These are phyloP conservation scores for Ischnura elegans DNA, from an alignment of 2,888 invertebrate genomes.

Conservation along the genomic window DNA sequence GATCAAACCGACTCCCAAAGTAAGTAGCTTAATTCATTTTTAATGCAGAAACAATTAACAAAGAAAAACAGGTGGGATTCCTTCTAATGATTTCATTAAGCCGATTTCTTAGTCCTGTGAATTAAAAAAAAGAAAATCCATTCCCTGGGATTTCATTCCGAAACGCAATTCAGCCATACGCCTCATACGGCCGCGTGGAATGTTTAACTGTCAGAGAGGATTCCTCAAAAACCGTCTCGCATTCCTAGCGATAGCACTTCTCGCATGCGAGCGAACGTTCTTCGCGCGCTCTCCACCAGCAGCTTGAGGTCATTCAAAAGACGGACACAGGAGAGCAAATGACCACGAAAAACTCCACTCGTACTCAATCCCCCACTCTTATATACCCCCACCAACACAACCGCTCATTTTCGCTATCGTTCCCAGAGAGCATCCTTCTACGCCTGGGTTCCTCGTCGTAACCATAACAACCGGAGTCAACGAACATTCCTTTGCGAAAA, in stretches of 20 bases:
- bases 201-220: background rate
- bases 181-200: too few relatives aligned
- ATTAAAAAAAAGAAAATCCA: too few relatives aligned
- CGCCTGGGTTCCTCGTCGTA: background rate
- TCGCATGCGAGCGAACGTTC: background rate
- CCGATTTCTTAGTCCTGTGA: too few relatives aligned
- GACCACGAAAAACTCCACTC: background rate
- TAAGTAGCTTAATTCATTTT: too few relatives aligned
- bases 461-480: background rate
- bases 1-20: too few relatives aligned
- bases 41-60: too few relatives aligned
- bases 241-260: background rate
- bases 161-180: too few relatives aligned
- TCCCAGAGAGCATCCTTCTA: background rate
- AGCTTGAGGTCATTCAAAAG: background rate
- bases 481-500: background rate
- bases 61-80: too few relatives aligned
- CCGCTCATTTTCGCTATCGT: background rate
- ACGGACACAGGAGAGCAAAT: background rate
- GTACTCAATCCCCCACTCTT: conserved; percentile 8
- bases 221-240: background rate
- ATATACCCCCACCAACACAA: background rate
- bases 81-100: too few relatives aligned
- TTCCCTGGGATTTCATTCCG: too few relatives aligned
- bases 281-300: background rate